Conservation (phyloP, 2,888 invertebrate species). For the Branchellion lobata region DNA sequence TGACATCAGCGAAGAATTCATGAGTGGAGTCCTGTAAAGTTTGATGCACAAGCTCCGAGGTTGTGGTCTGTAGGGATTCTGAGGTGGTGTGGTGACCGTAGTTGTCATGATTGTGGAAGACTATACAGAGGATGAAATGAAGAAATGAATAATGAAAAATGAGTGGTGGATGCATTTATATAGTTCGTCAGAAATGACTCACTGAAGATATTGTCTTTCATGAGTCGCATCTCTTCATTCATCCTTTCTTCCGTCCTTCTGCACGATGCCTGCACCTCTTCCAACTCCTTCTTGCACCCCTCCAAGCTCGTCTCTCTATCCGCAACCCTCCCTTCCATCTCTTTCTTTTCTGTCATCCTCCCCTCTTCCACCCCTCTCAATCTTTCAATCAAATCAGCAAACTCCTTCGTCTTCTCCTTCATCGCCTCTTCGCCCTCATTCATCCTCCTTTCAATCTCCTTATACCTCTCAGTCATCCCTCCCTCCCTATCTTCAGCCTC, state of each 20-base stretch:
- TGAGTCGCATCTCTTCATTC: not conserved
- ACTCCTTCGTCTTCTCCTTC: constrained; percentile 44
- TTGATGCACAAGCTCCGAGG: too few relatives aligned
- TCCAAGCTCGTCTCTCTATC: not conserved
- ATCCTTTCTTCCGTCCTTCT: constrained; percentile 2
- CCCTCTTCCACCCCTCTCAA: constrained; percentile 57
- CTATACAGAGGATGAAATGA: too few relatives aligned
- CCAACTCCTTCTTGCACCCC: not conserved
- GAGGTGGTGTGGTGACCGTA: too few relatives aligned
- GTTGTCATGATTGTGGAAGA: too few relatives aligned
- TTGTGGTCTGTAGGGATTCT: too few relatives aligned
- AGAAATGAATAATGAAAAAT: too few relatives aligned
- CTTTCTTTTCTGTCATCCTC: constrained; percentile 48
- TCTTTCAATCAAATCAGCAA: constrained; percentile 56
- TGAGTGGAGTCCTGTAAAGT: too few relatives aligned
- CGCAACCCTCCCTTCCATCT: not conserved
- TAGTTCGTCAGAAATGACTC: not conserved
- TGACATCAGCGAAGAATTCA: too few relatives aligned
- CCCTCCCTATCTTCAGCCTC: constrained; percentile 51
- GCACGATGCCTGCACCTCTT: too few relatives aligned
- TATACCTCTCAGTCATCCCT: constrained; percentile 57
- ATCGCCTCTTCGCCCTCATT: constrained; percentile 48
- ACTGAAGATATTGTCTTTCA: constrained; percentile 12
- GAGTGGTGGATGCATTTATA: too few relatives aligned
- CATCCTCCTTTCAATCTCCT: constrained; percentile 55